These are phyloP conservation scores for Gymnothorax javanicus DNA, from an alignment of 2,797 vertebrate genomes.

Conservation along the genomic window DNA sequence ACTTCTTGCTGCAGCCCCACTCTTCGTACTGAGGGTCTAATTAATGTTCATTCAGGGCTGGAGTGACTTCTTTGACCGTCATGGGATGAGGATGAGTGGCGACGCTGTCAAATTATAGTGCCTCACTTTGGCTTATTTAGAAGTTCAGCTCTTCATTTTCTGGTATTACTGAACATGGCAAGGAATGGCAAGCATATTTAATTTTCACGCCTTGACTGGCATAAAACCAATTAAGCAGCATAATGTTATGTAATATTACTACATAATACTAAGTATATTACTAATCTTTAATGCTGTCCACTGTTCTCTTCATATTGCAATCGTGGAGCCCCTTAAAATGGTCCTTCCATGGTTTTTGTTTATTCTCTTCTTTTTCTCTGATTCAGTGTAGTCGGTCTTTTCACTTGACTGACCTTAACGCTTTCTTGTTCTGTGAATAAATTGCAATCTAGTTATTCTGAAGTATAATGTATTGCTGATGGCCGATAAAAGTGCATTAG, in stretches of 20 bases:
- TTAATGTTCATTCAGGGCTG: constrained; percentile 31
- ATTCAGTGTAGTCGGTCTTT: constrained; percentile 70
- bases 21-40: constrained; percentile 42
- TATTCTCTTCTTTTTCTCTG: constrained; percentile 52
- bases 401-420: constrained; percentile 73
- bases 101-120: constrained; percentile 41
- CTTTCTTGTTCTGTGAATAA: constrained; percentile 75
- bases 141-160: constrained; percentile 55
- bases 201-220: constrained; percentile 14
- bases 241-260: constrained; percentile 30
- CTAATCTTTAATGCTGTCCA: constrained; percentile 43
- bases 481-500: constrained; percentile 84
- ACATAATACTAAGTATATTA: constrained; percentile 47
- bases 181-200: background rate
- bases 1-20: background rate
- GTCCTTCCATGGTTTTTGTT: constrained; percentile 1
- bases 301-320: constrained; percentile 48
- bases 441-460: constrained; percentile 73
- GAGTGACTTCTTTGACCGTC: constrained; percentile 12
- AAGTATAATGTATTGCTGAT: constrained; percentile 79
- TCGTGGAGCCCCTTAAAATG: constrained; percentile 44
- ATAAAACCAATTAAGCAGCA: constrained; percentile 7
- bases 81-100: constrained; percentile 30
- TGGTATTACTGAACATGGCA: constrained; percentile 52
- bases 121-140: constrained; percentile 60